Evolutionary conservation across 2,113 vertebrate genomes (phyloP).

Genomic region (Catagonus wagneri): DNA sequence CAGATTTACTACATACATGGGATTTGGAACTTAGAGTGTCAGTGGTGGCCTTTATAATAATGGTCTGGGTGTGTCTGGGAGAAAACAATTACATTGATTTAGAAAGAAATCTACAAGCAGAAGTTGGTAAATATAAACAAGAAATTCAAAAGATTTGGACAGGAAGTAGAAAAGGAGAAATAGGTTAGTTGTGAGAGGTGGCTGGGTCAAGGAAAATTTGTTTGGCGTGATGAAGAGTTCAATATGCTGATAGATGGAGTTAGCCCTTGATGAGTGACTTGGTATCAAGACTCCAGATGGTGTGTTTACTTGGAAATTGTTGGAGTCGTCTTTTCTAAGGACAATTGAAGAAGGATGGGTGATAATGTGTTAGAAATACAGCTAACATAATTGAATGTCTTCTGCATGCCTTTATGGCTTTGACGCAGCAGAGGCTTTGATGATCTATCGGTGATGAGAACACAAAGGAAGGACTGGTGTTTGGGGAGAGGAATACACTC

Average conservation of each 20-base stretch:
- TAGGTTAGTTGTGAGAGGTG: background rate
- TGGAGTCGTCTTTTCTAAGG: background rate
- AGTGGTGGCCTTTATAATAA: background rate
- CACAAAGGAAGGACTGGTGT: rapidly evolving
- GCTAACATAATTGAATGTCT: background rate
- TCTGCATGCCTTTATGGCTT: no score
- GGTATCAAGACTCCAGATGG: background rate
- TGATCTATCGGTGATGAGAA: rapidly evolving
- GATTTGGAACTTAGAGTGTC: background rate
- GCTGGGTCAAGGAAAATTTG: background rate
- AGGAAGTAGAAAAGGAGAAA: background rate
- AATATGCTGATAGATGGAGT: background rate
- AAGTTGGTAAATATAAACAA: background rate
- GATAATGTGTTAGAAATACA: background rate
- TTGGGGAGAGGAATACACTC: background rate
- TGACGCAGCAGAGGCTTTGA: no score
- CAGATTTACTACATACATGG: background rate
- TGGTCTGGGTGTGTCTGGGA: background rate
- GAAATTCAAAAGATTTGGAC: background rate
- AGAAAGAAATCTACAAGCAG: background rate
- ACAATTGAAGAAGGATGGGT: background rate
- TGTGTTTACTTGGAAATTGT: background rate
- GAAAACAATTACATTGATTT: background rate
- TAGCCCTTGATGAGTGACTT: background rate
- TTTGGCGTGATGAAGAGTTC: background rate